Percentiles rank a stretch among this genome's conserved stretches.
These are phyloP conservation scores for Isoperla grammatica DNA, from an alignment of 2,888 invertebrate species.

Conservation along the genomic window DNA sequence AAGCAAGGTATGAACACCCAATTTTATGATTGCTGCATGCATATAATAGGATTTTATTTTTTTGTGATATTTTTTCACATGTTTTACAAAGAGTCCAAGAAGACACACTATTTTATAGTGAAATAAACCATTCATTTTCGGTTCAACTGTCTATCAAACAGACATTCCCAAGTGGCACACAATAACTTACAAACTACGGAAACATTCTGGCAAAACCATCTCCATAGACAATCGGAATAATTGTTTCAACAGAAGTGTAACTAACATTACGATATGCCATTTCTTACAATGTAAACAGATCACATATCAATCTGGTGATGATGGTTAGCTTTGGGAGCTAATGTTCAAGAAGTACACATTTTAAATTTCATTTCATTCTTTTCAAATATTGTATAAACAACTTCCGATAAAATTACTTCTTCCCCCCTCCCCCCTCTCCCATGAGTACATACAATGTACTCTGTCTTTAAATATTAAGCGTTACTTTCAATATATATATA, in stretches of 20 bases:
- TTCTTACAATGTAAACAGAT: neutral
- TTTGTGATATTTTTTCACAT: slow-evolving; percentile 24
- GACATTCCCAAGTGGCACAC: slow-evolving; percentile 26
- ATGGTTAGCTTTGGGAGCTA: too few relatives aligned
- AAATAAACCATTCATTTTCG: slow-evolving; percentile 12
- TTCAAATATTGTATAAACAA: slow-evolving; percentile 8
- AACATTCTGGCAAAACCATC: neutral
- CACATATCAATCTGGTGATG: neutral
- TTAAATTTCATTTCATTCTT: neutral
- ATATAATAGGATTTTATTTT: slow-evolving; percentile 28
- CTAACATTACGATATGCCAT: neutral
- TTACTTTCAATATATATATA: neutral
- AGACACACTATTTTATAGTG: slow-evolving; percentile 9
- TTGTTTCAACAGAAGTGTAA: neutral
- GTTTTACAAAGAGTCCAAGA: slow-evolving; percentile 26
- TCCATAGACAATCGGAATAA: slow-evolving; percentile 9
- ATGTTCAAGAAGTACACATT: too few relatives aligned
- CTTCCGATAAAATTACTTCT: slow-evolving; percentile 13
- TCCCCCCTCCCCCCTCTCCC: neutral
- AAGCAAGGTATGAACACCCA: too few relatives aligned
- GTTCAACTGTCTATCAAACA: neutral
- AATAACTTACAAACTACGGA: slow-evolving; percentile 4
- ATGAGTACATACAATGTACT: neutral
- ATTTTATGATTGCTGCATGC: slow-evolving; percentile 30
- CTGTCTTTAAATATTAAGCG: slow-evolving; percentile 1